Evolutionary conservation across 2,113 vertebrate species (phyloP), one percentile per base, ranked within the genome.

Genomic region (Parus major): DNA sequence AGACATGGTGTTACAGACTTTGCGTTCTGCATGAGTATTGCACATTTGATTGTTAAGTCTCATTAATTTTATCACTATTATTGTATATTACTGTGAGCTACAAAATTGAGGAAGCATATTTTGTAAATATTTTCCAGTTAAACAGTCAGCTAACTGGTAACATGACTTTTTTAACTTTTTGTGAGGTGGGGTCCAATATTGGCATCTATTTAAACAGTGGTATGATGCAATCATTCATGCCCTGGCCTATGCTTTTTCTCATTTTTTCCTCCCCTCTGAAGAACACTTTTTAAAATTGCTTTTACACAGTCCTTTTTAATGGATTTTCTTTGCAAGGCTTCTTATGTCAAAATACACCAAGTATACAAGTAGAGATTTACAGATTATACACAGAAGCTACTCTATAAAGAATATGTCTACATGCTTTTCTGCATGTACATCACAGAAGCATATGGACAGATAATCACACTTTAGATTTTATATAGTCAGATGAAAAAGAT

Each of bases 391-490:
- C 15, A 82, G 39, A 85, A 88, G 42, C 90, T 55, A 77, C 12
- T 73, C 76, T 73, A n/a, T 19, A 75, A 86, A 92, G 42, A 88
- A 73, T 92, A 80, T 41, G 42, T 78, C 71, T 92, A 20, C 76
- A 55, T 79, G 81, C 35, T 80, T 29, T 94, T 90, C 23, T 4
- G n/a, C 49, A 66, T 83, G 5, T 41, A 73, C 49, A 80, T 93
- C 46, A 88, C 27, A 79, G 57, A 46, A 92, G 23, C 69, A 95
- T 89, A 93, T 61, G 77, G 91, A 64, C 42, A 79, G 41, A 82
- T n/a, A 94, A 70, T 72, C 73, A 84, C 61, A 86, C 75, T 95
- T 92, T 23, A 33, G 61, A 86, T 90, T 95, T 94, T 70, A 80
- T 59, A 53, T 11, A 47, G 10, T 24, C n/a, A 91, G 61, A 88